phyloP scores from a whole-genome alignment of 2,888 invertebrate species.

The Cenopis cana region DNA sequence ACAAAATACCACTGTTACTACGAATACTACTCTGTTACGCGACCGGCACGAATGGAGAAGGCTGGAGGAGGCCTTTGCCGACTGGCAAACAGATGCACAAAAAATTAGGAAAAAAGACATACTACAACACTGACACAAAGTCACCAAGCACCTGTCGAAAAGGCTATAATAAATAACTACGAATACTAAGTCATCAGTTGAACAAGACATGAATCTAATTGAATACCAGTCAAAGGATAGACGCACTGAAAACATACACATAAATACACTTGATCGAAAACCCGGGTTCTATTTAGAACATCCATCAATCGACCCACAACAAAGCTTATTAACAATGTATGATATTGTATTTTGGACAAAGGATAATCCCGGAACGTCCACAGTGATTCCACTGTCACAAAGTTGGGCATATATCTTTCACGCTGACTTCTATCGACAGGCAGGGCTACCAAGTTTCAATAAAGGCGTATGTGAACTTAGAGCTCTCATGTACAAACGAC shows the following conservation, averaged over 20 bases:
- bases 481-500: background rate
- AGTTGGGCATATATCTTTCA: slow-evolving; percentile 79
- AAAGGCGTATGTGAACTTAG: slow-evolving; percentile 13
- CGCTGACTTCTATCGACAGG: slow-evolving; percentile 71
- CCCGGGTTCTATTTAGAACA: slow-evolving; percentile 49
- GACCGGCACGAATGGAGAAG: no score
- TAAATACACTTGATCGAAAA: slow-evolving; percentile 23
- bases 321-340: slow-evolving; percentile 71
- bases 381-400: slow-evolving; percentile 73
- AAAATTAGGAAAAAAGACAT: no score
- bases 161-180: no score
- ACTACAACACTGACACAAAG: no score
- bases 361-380: slow-evolving; percentile 76
- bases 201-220: background rate
- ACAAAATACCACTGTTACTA: no score
- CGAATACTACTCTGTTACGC: no score
- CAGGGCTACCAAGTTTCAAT: slow-evolving; percentile 33
- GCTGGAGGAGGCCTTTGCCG: no score
- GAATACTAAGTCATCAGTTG: slow-evolving; percentile 1
- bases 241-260: slow-evolving; percentile 2
- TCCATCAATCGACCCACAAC: slow-evolving; percentile 62
- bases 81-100: no score
- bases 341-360: slow-evolving; percentile 73
- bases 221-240: slow-evolving; percentile 6
- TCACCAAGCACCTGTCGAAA: no score